A percentile compares a stretch with the other conserved stretches of the same genome.
Evolutionary conservation across 2,113 vertebrate species (phyloP).

Genomic region (Jaculus jaculus): DNA sequence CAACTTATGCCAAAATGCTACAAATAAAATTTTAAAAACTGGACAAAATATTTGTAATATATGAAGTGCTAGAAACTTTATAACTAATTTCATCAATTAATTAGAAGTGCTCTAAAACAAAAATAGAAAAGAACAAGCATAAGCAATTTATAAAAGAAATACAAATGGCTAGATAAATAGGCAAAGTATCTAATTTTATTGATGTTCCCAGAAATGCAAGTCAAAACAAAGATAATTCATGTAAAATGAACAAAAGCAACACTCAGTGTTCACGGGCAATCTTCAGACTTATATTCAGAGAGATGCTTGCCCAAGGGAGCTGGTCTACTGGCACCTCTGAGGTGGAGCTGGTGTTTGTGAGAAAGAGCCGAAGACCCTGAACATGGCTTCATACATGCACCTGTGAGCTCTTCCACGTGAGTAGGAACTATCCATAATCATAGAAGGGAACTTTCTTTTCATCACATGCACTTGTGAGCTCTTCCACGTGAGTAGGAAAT

Average conservation of each 20-base stretch:
- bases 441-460: neutral
- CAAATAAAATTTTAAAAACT: constrained; percentile 35
- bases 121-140: constrained; percentile 22
- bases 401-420: neutral
- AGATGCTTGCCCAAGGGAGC: neutral
- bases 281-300: constrained; percentile 1
- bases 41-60: constrained; percentile 20
- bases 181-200: neutral
- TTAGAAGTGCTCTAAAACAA: neutral
- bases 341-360: neutral
- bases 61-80: neutral
- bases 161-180: neutral
- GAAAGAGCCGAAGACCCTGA: neutral
- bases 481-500: no score
- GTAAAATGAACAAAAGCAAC: neutral
- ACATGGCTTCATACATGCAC: neutral
- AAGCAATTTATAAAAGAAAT: neutral
- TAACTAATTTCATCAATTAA: constrained; percentile 25
- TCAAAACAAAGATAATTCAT: constrained; percentile 24
- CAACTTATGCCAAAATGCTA: constrained; percentile 12
- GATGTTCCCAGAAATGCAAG: constrained; percentile 30
- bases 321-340: neutral
- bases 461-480: no score
- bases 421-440: no score
- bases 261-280: neutral